Conservation (phyloP, 2,888 invertebrate species). For the Ischnura elegans region DNA sequence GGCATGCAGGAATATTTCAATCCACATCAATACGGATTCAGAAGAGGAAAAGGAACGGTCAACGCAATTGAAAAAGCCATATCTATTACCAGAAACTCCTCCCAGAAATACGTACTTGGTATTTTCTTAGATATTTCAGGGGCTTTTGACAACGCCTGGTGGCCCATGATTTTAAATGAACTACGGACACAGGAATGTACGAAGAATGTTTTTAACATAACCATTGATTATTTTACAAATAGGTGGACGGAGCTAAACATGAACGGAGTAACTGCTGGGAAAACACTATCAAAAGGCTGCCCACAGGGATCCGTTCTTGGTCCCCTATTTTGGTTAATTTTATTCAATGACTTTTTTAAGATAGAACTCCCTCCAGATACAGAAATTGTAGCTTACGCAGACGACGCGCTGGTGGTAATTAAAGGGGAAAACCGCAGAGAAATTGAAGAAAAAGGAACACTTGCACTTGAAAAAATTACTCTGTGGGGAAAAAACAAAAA, state of each 20-base stretch:
- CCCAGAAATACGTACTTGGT: not conserved
- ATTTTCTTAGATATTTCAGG: not conserved
- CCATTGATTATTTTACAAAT: not conserved
- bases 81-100: not conserved
- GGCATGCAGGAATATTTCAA: too few species aligned
- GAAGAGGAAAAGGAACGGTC: not conserved
- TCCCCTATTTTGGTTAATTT: not conserved
- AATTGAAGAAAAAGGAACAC: too few species aligned
- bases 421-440: too few species aligned
- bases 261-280: not conserved
- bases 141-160: not conserved
- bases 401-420: too few species aligned
- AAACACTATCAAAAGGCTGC: not conserved
- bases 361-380: not conserved
- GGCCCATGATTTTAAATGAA: not conserved
- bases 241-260: not conserved
- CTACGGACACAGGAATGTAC: not conserved
- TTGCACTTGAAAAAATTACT: too few species aligned
- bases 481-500: too few species aligned
- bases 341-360: not conserved
- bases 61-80: not conserved
- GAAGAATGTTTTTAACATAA: not conserved
- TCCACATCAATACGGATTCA: not conserved
- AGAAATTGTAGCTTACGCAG: not conserved
- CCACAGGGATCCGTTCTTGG: not conserved